A percentile compares a stretch with the other conserved stretches of the same genome.
These are phyloP conservation scores for Rhinichthys osculus DNA, from an alignment of 2,797 vertebrate species.

Conservation along the genomic window DNA sequence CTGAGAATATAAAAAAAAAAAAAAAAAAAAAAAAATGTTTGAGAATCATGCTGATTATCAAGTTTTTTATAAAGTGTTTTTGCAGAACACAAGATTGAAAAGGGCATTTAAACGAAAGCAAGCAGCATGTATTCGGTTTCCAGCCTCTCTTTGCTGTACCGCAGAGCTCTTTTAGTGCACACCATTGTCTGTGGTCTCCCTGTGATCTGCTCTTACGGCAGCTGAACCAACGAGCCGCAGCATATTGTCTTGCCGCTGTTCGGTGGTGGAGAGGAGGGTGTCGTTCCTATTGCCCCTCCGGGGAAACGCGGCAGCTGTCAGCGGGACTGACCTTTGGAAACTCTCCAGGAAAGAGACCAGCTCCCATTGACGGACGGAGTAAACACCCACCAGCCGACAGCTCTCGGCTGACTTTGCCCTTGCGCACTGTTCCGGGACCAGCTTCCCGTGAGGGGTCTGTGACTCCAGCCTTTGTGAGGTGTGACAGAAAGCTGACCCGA, in stretches of 20 bases:
- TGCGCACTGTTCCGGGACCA: conserved; percentile 33
- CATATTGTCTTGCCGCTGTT: conserved; percentile 41
- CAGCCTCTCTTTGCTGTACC: neutral
- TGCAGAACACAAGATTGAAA: conserved; percentile 4
- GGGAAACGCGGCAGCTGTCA: conserved; percentile 50
- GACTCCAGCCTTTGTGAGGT: conserved; percentile 17
- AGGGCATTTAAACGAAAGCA: neutral
- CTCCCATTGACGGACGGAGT: conserved; percentile 1
- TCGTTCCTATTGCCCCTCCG: conserved; percentile 27
- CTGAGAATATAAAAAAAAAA: neutral
- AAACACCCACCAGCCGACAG: conserved; percentile 28
- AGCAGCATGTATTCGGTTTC: neutral
- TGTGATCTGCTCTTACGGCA: conserved; percentile 21
- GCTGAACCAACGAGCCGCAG: conserved; percentile 8
- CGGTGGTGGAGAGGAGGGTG: conserved; percentile 40
- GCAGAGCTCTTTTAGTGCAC: conserved; percentile 46
- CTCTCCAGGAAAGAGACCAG: conserved; percentile 26
- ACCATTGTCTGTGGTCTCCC: conserved; percentile 45
- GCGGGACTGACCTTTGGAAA: conserved; percentile 43
- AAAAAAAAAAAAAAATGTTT: no score
- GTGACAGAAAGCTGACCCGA: neutral
- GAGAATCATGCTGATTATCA: neutral
- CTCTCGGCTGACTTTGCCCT: conserved; percentile 25
- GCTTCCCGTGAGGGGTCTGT: conserved; percentile 7
- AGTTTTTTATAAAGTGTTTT: neutral